These are phyloP conservation scores for Sebastes cheni DNA, from an alignment of 2,797 vertebrate species.

Conservation along the genomic window DNA sequence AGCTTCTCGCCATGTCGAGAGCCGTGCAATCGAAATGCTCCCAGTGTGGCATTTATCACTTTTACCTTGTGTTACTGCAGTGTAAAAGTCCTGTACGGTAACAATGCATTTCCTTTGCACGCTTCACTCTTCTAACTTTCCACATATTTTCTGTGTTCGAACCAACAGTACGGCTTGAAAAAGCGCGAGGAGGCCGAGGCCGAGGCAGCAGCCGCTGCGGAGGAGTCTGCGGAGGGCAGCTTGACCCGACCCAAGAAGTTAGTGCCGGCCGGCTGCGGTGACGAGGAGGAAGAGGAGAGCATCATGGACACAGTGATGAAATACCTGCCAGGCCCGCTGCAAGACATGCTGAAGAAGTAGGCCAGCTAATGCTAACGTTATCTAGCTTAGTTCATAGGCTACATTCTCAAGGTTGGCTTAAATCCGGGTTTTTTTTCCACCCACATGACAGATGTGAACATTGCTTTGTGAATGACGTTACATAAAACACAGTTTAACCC, in stretches of 20 bases:
- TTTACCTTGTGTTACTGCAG: background rate
- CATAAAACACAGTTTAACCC: background rate
- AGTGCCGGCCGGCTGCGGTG: slow-evolving; percentile 94
- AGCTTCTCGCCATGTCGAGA: no score
- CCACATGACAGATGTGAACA: slow-evolving; percentile 2
- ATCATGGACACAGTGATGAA: slow-evolving; percentile 99
- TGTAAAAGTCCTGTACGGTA: background rate
- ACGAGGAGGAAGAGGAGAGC: slow-evolving; percentile 93
- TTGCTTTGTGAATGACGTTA: background rate
- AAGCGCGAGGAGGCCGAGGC: slow-evolving; percentile 95
- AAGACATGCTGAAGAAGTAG: slow-evolving; percentile 99
- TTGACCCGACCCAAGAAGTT: slow-evolving; percentile 95
- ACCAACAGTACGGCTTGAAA: slow-evolving; percentile 86
- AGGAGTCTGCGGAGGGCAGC: slow-evolving; percentile 90
- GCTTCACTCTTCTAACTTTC: background rate
- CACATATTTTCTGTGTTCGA: background rate
- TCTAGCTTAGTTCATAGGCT: slow-evolving; percentile 55
- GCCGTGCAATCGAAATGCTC: no score
- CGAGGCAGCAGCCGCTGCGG: slow-evolving; percentile 91
- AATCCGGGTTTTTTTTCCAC: slow-evolving; percentile 21
- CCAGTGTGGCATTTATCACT: no score
- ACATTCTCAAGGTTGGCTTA: slow-evolving; percentile 59
- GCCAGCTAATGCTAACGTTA: slow-evolving; percentile 46
- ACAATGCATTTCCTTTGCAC: background rate
- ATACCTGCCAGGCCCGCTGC: slow-evolving; percentile 97